Evolutionary conservation across 1,140 invertebrate species (phyloP).

Genomic region (Trigoniulus corallinus): DNA sequence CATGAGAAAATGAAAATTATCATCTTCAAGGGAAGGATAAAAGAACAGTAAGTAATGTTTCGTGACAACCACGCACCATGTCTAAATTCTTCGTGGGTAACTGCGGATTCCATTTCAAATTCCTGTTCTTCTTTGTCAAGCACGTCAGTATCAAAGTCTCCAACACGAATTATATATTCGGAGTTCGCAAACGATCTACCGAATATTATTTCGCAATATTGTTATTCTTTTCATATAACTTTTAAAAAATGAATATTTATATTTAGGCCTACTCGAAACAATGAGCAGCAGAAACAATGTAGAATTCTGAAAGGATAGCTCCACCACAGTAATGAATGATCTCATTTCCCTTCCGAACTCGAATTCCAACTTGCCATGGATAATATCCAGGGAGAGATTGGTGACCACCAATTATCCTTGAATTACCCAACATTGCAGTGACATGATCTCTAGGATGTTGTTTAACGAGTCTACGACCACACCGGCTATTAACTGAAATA

Average conservation of each 20-base stretch:
- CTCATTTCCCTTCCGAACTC: conserved; percentile 34
- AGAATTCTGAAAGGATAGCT: conserved; percentile 45
- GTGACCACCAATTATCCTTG: conserved; percentile 26
- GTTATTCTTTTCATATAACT: no score
- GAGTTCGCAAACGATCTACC: no score
- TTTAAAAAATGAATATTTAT: neutral
- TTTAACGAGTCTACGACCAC: no score
- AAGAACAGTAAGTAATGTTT: no score
- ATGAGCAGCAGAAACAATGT: conserved; percentile 61
- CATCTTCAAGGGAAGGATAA: no score
- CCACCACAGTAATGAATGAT: conserved; percentile 56
- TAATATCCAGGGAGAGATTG: conserved; percentile 31
- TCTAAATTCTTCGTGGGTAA: no score
- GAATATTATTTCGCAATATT: no score
- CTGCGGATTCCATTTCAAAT: conserved; percentile 45
- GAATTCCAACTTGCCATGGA: conserved; percentile 63
- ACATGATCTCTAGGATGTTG: no score
- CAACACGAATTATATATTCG: conserved; percentile 46
- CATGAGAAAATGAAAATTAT: neutral
- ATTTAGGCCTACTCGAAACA: conserved; percentile 33
- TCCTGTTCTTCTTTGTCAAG: conserved; percentile 34
- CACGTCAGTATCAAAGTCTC: conserved; percentile 50
- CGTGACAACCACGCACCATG: no score
- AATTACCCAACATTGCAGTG: neutral
- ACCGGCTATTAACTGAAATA: no score